Evolutionary conservation across 2,113 vertebrate genomes (phyloP).

Genomic region (Catharus bicknelli): DNA sequence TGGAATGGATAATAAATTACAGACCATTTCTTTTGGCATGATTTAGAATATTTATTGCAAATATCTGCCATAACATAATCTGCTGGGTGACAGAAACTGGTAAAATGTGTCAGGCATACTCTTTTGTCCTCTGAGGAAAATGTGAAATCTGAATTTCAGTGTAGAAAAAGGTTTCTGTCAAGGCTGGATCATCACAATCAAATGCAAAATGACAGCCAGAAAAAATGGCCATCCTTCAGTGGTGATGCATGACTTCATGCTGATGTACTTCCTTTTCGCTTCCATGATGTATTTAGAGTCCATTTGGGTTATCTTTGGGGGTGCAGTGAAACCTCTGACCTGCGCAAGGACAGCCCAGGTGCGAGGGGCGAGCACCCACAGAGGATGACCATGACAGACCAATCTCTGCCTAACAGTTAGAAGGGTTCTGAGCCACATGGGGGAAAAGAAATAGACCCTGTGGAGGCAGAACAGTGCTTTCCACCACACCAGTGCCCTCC

Average conservation of each 20-base stretch:
- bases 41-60: background rate
- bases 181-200: background rate
- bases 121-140: background rate
- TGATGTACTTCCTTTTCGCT: background rate
- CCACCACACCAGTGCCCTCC: background rate
- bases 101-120: background rate
- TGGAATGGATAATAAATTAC: background rate
- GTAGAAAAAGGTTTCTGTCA: background rate
- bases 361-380: accelerated
- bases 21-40: background rate
- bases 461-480: background rate
- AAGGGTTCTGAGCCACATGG: background rate
- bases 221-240: background rate
- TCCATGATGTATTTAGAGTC: background rate
- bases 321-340: background rate
- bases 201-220: background rate
- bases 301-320: accelerated
- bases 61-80: background rate
- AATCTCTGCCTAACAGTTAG: background rate
- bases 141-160: background rate
- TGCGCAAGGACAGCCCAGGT: accelerated
- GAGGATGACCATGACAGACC: accelerated
- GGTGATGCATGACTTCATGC: background rate
- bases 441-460: background rate
- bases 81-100: background rate